Percentiles rank a stretch among this genome's conserved stretches.
These are phyloP conservation scores for Xylota sylvarum DNA, from an alignment of 2,888 invertebrate species.

Conservation along the genomic window DNA sequence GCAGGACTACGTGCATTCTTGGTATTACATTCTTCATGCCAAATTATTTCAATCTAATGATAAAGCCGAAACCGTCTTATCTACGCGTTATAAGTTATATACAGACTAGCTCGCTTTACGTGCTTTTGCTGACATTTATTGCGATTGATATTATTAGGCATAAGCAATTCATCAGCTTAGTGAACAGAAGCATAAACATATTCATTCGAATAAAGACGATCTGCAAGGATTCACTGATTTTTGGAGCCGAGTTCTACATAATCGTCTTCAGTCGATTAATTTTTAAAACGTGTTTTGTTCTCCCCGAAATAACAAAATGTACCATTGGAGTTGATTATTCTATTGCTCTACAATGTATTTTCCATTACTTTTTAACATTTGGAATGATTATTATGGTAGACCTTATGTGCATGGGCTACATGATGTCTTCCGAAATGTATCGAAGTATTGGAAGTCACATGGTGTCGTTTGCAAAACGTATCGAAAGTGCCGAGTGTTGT, in stretches of 20 bases:
- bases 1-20: neutral
- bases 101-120: neutral
- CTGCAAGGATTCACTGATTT: neutral
- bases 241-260: neutral
- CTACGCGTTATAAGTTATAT: neutral
- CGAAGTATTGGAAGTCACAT: conserved; percentile 25
- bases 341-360: neutral
- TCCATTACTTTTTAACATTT: neutral
- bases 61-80: neutral
- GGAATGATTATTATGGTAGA: conserved; percentile 16
- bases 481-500: neutral
- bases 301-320: neutral
- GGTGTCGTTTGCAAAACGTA: conserved; percentile 19
- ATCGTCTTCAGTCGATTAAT: neutral
- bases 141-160: neutral
- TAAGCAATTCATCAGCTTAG: neutral
- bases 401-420: conserved; percentile 33
- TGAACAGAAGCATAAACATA: neutral
- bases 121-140: neutral
- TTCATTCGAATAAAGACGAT: conserved; percentile 7
- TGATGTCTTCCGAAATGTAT: conserved; percentile 28
- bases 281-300: rapidly evolving
- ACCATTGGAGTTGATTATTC: neutral
- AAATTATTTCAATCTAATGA: neutral
- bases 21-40: neutral